Percentiles rank a stretch among this genome's conserved stretches.
These are phyloP conservation scores for Tragelaphus eurycerus DNA, from an alignment of 2,797 vertebrate species.

Conservation along the genomic window DNA sequence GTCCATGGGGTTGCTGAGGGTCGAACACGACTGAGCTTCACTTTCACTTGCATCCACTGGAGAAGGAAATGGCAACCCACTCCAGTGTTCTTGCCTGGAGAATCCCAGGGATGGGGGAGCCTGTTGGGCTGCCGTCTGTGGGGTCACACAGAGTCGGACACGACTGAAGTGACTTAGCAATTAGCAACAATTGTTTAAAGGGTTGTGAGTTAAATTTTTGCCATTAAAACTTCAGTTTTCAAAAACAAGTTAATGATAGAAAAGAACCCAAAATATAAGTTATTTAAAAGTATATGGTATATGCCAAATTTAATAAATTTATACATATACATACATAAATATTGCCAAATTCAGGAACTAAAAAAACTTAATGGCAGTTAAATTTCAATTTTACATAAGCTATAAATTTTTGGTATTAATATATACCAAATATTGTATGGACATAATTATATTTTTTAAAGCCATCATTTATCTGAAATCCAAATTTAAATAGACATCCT, in stretches of 20 bases:
- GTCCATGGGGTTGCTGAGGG: too few species aligned
- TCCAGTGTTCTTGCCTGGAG: too few species aligned
- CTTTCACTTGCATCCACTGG: too few species aligned
- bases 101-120: too few species aligned
- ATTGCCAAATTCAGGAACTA: neutral
- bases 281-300: neutral
- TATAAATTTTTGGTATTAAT: slow-evolving; percentile 8
- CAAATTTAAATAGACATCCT: neutral
- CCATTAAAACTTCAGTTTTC: neutral
- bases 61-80: too few species aligned
- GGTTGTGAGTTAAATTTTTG: neutral
- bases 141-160: too few species aligned
- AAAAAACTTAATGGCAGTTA: neutral
- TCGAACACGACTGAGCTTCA: too few species aligned
- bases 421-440: neutral
- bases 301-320: neutral
- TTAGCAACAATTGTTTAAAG: neutral
- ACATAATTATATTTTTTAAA: neutral
- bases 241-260: neutral
- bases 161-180: too few species aligned
- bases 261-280: neutral
- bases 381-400: neutral
- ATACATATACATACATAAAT: neutral
- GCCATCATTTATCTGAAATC: neutral
- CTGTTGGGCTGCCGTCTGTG: too few species aligned